Base-by-base conservation (phyloP, 2,888 invertebrate genomes). In the Aphodius granarius region DNA sequence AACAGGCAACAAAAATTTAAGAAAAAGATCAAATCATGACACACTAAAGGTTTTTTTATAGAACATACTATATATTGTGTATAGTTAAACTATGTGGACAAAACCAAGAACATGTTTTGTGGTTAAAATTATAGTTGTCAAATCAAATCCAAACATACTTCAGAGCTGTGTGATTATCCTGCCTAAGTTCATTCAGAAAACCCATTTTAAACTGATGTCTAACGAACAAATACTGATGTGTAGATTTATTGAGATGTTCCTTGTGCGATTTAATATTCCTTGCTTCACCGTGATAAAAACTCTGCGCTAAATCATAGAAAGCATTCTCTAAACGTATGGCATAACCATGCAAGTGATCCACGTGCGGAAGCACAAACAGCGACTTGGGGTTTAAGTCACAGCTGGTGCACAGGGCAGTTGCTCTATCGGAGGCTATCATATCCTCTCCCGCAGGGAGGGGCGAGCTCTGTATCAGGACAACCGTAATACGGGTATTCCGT, bases 191-290 rank as follows among this genome's bases (percentile, higher is more conserved):
- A 84, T 95, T 95, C 73, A 97, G 92, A 88, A 97, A 98, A 0
- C 95, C 99, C 86, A 98, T 92, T 89, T 99, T 99, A 85, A 98
- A 98, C 84, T 98, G 96, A 88, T 99, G 98, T 43, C 99, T 89
- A 21, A 99, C 97, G 89, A 95, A 95, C 73, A 99, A 90, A 82
- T 95, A 94, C 86, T 95, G 96, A 87, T 98, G 98, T 18, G 94
- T 94, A 13, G 94, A 94, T 88, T 96, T 96, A 82, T 97, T 97
- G 62, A 98, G 90, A 83, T 96, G 94, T 84, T 98, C 97, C 81
- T 94, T 91, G 86, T 98, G 98, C 66, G 93, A 92, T 85, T 97
- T 96, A 63, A 97, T 92, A 79, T 92, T 92, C 83, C 95, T 94
- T 20, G 95, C 93, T 89, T 97, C 95, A 79, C 94, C 93, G 80